A percentile compares a stretch with the other conserved stretches of the same genome.
These are phyloP conservation scores for Leptogaster cylindrica DNA, from an alignment of 2,888 invertebrate species.

Conservation along the genomic window DNA sequence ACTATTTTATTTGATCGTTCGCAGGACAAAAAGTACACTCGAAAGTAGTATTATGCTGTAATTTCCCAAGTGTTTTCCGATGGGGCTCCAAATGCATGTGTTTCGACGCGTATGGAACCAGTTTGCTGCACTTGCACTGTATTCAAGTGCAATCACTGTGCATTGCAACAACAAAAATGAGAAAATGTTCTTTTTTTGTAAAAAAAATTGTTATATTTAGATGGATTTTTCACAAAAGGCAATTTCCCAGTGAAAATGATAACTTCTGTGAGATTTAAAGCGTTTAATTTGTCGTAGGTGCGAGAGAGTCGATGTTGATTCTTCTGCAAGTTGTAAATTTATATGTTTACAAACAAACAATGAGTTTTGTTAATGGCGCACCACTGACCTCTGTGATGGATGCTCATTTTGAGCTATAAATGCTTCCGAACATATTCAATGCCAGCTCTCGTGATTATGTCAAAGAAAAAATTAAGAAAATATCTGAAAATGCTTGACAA, in stretches of 20 bases:
- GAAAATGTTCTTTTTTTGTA: not conserved
- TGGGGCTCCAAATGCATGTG: not conserved
- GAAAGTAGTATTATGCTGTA: not conserved
- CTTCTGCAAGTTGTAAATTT: constrained; percentile 8
- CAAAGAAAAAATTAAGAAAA: no score
- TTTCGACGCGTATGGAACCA: not conserved
- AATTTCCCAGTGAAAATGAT: not conserved
- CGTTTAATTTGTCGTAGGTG: no score
- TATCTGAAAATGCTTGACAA: no score
- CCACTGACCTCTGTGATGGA: no score
- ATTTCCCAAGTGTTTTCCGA: not conserved
- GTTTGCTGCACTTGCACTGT: constrained; percentile 8
- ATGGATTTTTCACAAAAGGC: not conserved
- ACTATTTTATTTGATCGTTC: constrained; percentile 14
- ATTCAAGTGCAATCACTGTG: constrained; percentile 14
- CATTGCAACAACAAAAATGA: constrained; percentile 1
- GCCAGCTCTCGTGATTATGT: no score
- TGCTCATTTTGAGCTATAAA: not conserved
- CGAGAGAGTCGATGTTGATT: no score
- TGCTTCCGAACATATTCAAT: no score
- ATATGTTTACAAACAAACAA: constrained; percentile 15
- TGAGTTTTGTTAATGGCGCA: constrained; percentile 4
- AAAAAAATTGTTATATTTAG: constrained; percentile 22
- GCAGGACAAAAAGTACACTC: not conserved
- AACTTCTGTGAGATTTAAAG: not conserved